These are phyloP conservation scores for Tinea pellionella DNA, from an alignment of 2,888 invertebrate species.

Conservation along the genomic window DNA sequence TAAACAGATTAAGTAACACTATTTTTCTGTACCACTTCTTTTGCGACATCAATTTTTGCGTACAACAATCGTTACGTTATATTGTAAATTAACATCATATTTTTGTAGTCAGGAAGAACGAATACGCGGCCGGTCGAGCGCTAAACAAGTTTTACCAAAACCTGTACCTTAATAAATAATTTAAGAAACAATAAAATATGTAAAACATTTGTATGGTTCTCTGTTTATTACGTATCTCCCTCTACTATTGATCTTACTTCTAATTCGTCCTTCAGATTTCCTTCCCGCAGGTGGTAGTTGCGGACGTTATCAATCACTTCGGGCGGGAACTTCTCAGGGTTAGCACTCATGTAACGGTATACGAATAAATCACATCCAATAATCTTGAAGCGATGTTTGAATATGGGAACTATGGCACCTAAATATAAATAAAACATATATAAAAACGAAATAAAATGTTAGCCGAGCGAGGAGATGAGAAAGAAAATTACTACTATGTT, in stretches of 20 bases:
- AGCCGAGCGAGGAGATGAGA: too few species aligned
- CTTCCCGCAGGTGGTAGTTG: slow-evolving; percentile 75
- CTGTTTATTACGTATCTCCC: neutral
- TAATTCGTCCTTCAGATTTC: slow-evolving; percentile 71
- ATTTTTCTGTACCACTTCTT: too few species aligned
- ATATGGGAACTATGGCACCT: slow-evolving; percentile 76
- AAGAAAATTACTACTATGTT: too few species aligned
- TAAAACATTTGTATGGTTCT: neutral
- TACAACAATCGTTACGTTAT: too few species aligned
- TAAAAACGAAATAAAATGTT: neutral
- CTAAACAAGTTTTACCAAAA: too few species aligned
- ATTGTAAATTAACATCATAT: too few species aligned
- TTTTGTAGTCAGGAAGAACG: too few species aligned
- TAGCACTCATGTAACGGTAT: slow-evolving; percentile 79
- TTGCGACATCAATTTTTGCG: too few species aligned
- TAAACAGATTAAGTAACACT: neutral
- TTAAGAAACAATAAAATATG: neutral
- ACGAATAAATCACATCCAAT: slow-evolving; percentile 82
- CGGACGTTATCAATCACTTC: slow-evolving; percentile 75
- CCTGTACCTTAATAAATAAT: too few species aligned
- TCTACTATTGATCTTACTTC: slow-evolving; percentile 30
- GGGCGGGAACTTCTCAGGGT: slow-evolving; percentile 77
- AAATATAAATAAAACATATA: slow-evolving; percentile 14
- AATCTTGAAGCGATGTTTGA: slow-evolving; percentile 81
- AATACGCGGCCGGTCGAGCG: too few species aligned